Conservation (phyloP, 2,113 vertebrate genomes). For the Equus przewalskii region DNA sequence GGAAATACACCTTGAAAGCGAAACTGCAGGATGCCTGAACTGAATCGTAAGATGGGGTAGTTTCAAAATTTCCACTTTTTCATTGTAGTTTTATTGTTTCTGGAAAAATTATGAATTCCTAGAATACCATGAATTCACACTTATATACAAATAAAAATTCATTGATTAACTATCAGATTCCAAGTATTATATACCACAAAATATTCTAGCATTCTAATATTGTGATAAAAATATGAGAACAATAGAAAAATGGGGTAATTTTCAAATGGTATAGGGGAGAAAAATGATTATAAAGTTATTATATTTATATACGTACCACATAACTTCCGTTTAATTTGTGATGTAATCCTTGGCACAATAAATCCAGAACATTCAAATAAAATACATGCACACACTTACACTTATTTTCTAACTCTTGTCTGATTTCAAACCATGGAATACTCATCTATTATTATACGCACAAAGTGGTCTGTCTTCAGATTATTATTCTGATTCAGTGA, state of each 20-base stretch:
- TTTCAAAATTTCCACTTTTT: neutral
- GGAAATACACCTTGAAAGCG: neutral
- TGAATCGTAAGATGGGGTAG: neutral
- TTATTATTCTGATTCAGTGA: neutral
- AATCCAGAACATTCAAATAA: neutral
- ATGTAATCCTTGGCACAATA: neutral
- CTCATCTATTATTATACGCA: neutral
- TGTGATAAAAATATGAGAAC: neutral
- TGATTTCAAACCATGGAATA: neutral
- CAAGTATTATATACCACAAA: neutral
- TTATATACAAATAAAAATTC: neutral
- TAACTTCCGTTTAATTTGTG: neutral
- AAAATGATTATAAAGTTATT: neutral
- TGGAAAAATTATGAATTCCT: constrained; percentile 33
- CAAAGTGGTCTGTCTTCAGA: neutral
- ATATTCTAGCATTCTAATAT: neutral
- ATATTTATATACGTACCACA: neutral
- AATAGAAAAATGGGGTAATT: neutral
- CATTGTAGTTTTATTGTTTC: neutral
- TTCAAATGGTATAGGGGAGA: neutral
- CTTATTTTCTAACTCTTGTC: neutral
- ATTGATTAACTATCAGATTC: neutral
- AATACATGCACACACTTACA: neutral
- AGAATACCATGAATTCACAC: neutral
- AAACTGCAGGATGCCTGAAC: neutral